These are phyloP conservation scores for Agriopis aurantiaria DNA, from an alignment of 2,888 invertebrate species.

Conservation along the genomic window DNA sequence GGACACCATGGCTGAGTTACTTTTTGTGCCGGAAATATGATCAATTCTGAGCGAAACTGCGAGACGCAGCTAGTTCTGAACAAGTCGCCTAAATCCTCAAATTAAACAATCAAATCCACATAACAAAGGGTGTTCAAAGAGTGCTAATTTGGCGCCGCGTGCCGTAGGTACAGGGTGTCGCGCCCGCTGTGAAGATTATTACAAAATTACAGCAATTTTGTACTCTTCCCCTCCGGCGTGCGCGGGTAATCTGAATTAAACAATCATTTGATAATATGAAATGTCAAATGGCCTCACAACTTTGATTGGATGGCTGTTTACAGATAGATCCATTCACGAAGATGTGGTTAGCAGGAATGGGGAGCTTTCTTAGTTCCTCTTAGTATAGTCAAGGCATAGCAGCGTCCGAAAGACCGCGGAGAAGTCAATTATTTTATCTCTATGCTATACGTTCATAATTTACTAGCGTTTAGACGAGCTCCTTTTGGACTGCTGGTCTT, in stretches of 20 bases:
- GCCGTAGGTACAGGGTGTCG: slow-evolving; percentile 41
- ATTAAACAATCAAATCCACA: background rate
- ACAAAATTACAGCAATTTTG: slow-evolving; percentile 46
- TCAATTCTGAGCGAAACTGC: too few species aligned
- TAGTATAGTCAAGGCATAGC: too few species aligned
- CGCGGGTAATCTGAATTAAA: slow-evolving; percentile 4
- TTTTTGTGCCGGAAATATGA: too few species aligned
- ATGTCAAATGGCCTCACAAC: background rate
- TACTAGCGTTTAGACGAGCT: too few species aligned
- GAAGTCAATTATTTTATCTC: too few species aligned
- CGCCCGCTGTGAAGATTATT: slow-evolving; percentile 48
- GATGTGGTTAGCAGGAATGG: too few species aligned
- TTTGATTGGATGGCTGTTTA: background rate
- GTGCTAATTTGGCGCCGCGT: slow-evolving; percentile 29
- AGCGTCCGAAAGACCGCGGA: too few species aligned
- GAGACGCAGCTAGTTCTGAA: background rate
- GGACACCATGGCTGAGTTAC: too few species aligned
- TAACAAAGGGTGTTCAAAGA: slow-evolving; percentile 22
- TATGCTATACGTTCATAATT: too few species aligned
- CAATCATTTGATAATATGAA: background rate
- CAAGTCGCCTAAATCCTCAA: background rate
- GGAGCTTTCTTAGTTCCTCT: too few species aligned
- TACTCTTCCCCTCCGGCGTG: slow-evolving; percentile 3
- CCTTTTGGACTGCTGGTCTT: too few species aligned
- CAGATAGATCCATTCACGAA: too few species aligned